phyloP scores from a whole-genome alignment of 2,113 vertebrate species.

The Erythrocercus mccallii region DNA sequence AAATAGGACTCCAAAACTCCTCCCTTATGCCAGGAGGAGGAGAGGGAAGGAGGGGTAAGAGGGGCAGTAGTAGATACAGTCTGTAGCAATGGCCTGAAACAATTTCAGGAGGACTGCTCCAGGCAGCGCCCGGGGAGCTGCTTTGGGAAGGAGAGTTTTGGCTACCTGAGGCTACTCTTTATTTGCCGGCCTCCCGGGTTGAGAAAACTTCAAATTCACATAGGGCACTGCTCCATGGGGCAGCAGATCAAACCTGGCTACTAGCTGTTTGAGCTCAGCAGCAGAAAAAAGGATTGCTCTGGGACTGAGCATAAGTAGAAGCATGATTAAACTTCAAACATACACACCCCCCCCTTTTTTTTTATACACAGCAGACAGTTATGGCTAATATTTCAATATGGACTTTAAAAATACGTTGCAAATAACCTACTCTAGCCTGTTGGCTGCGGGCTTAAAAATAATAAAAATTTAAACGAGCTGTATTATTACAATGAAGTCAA shows the following conservation, averaged over 20 bases:
- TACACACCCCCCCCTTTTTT: background rate
- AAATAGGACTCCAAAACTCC: slow-evolving; percentile 72
- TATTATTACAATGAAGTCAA: slow-evolving; percentile 17
- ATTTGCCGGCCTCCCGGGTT: slow-evolving; percentile 74
- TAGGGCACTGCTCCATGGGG: slow-evolving; percentile 81
- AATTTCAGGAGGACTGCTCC: slow-evolving; percentile 74
- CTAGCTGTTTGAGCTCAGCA: slow-evolving; percentile 83
- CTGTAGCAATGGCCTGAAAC: slow-evolving; percentile 69
- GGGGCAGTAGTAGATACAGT: slow-evolving; percentile 14
- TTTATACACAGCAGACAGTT: slow-evolving; percentile 69
- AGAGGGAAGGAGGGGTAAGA: slow-evolving; percentile 21
- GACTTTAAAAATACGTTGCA: slow-evolving; percentile 68
- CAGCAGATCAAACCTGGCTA: slow-evolving; percentile 88
- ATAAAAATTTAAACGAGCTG: slow-evolving; percentile 23
- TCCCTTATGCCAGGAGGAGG: slow-evolving; percentile 66
- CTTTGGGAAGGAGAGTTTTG: slow-evolving; percentile 68
- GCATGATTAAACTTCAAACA: slow-evolving; percentile 84
- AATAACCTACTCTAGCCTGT: slow-evolving; percentile 56
- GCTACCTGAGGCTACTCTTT: slow-evolving; percentile 73
- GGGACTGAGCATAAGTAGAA: slow-evolving; percentile 78
- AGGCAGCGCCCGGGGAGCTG: slow-evolving; percentile 73
- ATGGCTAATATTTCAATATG: slow-evolving; percentile 67
- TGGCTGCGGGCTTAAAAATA: background rate
- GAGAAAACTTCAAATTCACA: slow-evolving; percentile 78
- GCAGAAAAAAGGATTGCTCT: slow-evolving; percentile 87